Conservation (phyloP, 2,888 invertebrate genomes). For the Nesidiocoris tenuis region DNA sequence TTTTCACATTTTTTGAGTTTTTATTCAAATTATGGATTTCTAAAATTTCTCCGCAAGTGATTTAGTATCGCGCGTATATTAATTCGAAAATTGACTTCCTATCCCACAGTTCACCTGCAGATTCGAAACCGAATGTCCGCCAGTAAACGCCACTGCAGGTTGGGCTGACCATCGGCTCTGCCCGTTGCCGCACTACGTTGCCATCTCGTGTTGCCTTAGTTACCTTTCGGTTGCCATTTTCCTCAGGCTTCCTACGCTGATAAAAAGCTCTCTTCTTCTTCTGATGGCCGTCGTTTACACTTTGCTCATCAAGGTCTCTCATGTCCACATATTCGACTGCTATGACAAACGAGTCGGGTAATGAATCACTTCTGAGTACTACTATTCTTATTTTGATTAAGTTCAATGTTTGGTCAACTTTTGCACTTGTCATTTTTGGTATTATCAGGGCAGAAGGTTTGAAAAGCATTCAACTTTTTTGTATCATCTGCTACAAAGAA, state of each 20-base stretch:
- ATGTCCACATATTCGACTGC: conserved; percentile 75
- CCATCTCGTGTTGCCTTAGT: conserved; percentile 79
- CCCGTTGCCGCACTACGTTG: conserved; percentile 83
- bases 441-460: too few species aligned
- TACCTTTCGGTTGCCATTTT: conserved; percentile 84
- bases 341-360: conserved; percentile 77
- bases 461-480: too few species aligned
- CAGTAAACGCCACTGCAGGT: conserved; percentile 39
- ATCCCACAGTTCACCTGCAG: conserved; percentile 71
- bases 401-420: too few species aligned
- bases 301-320: conserved; percentile 77
- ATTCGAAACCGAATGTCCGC: conserved; percentile 56
- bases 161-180: conserved; percentile 68
- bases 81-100: too few species aligned
- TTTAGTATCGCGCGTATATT: too few species aligned
- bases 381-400: too few species aligned
- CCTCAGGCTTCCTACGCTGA: conserved; percentile 75
- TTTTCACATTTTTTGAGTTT: too few species aligned
- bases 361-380: conserved; percentile 56
- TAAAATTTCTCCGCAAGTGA: too few species aligned
- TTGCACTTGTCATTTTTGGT: too few species aligned
- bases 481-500: too few species aligned
- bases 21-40: too few species aligned
- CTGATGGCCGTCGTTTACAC: conserved; percentile 79
- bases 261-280: conserved; percentile 74